phyloP scores from a whole-genome alignment of 2,888 invertebrate genomes.

The Ochropacha duplaris region DNA sequence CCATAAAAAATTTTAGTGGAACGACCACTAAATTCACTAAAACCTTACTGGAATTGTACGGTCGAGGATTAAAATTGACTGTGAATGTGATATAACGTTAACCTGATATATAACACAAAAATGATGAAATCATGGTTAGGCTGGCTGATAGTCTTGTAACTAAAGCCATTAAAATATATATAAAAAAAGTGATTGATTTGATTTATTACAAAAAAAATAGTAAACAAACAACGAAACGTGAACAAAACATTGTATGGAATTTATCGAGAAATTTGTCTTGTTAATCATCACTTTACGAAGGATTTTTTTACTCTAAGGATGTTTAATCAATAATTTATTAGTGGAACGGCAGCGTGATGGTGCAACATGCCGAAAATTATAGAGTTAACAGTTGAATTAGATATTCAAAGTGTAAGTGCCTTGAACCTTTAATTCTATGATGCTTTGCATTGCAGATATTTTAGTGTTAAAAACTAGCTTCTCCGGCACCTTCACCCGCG shows the following conservation, averaged over 20 bases:
- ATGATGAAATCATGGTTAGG: too few relatives aligned
- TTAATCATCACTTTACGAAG: neutral
- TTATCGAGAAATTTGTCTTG: neutral
- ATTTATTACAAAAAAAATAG: neutral
- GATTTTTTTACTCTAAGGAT: neutral
- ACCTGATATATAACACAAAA: too few relatives aligned
- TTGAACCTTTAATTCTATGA: neutral
- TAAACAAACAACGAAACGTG: neutral
- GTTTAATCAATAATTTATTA: neutral
- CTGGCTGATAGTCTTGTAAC: too few relatives aligned
- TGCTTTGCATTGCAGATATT: too few relatives aligned
- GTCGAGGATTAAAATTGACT: too few relatives aligned
- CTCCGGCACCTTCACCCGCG: too few relatives aligned
- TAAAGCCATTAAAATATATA: too few relatives aligned
- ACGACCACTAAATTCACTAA: too few relatives aligned
- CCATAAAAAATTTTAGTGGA: too few relatives aligned
- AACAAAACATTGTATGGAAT: neutral
- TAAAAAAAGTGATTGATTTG: neutral
- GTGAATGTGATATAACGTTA: too few relatives aligned
- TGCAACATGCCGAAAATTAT: constrained; percentile 80
- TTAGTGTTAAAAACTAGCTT: too few relatives aligned
- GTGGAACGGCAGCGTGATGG: constrained; percentile 9
- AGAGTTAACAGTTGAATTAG: constrained; percentile 82
- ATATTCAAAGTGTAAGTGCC: constrained; percentile 78
- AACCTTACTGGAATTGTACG: too few relatives aligned